Percentiles rank a stretch among this genome's conserved stretches.
phyloP scores from a whole-genome alignment of 2,797 vertebrate species.

The Neomorphus geoffroyi region DNA sequence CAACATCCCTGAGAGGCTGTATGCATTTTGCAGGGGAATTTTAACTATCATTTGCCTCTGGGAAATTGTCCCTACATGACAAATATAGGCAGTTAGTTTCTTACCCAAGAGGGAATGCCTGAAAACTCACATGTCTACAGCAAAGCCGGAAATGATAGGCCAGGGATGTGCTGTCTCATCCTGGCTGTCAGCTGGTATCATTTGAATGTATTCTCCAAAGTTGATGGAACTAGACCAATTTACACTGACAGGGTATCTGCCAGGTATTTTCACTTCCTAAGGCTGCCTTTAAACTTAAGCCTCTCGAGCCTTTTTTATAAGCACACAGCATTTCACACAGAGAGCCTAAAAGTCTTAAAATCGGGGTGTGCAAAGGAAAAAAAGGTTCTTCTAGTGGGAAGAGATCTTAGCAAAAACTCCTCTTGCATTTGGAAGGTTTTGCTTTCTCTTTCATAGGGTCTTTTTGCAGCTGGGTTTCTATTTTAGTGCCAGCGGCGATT shows the following conservation, averaged over 20 bases:
- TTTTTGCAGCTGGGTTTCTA: neutral
- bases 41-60: neutral
- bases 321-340: neutral
- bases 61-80: neutral
- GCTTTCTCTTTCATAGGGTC: neutral
- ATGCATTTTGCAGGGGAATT: neutral
- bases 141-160: neutral
- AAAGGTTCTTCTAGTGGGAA: neutral
- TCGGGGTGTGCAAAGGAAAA: neutral
- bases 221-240: neutral
- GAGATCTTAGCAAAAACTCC: neutral
- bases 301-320: neutral
- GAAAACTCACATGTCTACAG: neutral
- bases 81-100: neutral
- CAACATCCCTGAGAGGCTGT: neutral
- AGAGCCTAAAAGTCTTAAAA: neutral
- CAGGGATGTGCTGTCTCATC: neutral
- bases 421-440: neutral
- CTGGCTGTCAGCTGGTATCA: neutral
- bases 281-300: constrained; percentile 5
- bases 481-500: neutral
- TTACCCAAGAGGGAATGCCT: neutral
- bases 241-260: neutral
- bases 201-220: neutral
- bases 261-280: neutral